These are phyloP conservation scores for Volucella zonaria DNA, from an alignment of 2,888 invertebrate genomes.

Conservation along the genomic window DNA sequence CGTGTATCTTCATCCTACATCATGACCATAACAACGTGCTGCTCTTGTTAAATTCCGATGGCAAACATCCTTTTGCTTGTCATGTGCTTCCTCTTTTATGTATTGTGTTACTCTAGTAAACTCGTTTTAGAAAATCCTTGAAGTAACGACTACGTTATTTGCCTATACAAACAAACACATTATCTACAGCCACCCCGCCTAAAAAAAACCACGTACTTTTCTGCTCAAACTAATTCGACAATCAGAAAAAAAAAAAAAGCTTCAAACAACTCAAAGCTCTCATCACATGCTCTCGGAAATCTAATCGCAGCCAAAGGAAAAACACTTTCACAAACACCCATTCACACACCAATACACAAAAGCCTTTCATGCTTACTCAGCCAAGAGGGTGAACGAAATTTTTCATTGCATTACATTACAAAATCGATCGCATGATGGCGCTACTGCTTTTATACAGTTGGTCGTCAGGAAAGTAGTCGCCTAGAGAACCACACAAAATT, in stretches of 20 bases:
- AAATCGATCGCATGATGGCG: slow-evolving; percentile 74
- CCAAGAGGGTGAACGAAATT: slow-evolving; percentile 68
- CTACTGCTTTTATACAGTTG: slow-evolving; percentile 56
- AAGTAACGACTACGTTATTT: slow-evolving; percentile 30
- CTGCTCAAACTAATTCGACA: slow-evolving; percentile 1
- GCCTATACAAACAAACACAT: slow-evolving; percentile 26
- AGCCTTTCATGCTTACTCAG: slow-evolving; percentile 56
- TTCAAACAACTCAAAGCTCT: slow-evolving; percentile 57
- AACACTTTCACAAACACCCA: slow-evolving; percentile 22
- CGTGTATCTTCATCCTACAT: not conserved
- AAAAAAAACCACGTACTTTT: slow-evolving; percentile 28
- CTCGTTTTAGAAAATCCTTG: slow-evolving; percentile 37
- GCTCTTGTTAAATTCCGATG: slow-evolving; percentile 7
- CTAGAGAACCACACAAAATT: slow-evolving; percentile 39
- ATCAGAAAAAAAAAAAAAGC: not conserved
- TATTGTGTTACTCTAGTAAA: slow-evolving; percentile 12
- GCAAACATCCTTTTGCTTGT: not conserved
- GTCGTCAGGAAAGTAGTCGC: slow-evolving; percentile 60
- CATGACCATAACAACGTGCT: not conserved
- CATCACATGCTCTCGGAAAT: slow-evolving; percentile 62
- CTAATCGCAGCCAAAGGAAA: slow-evolving; percentile 54
- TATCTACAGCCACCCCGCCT: not conserved
- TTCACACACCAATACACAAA: slow-evolving; percentile 11
- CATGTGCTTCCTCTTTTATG: not conserved
- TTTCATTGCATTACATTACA: slow-evolving; percentile 71